Evolutionary conservation across 2,888 invertebrate species (phyloP), one percentile per base, ranked within the genome.

Genomic region (Drosophila vallismaia): DNA sequence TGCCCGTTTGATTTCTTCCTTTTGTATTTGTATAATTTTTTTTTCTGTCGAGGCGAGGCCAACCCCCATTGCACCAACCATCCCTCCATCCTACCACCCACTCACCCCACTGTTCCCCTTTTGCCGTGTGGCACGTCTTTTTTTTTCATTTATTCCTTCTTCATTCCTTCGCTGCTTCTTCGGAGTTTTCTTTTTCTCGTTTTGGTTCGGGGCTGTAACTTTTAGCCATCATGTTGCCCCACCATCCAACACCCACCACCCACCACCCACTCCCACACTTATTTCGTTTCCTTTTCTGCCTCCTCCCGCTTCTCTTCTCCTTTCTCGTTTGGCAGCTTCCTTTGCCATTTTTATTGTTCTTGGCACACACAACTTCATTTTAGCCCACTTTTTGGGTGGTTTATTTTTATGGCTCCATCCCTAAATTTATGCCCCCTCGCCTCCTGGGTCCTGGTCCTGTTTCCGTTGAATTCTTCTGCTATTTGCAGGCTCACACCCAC

Each of bases 371-470:
- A 80, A 77, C 85, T 83, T 88, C 88, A 83, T 88, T 77, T 75
- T 82, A 76, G 83, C 83, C 88, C 88, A 79, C 79, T 79, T 88
- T 68, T 82, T 79, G 88, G 88, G 82, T 82, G 88, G 86, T 87
- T 82, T 82, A 85, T 79, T 87, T 87, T 87, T 82, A 82, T 82
- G 79, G 86, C 88, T 85, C 82, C 80, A 86, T 86, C 71, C 49
- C 36, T 14, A n/a, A 45, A 9, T 29, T 8, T 6, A 46, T 9
- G 7, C 28, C 7, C 31, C 24, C 10, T 19, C 24, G 36, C 40
- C 40, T 33, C 28, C n/a, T 19, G 69, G 75, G 53, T 71, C 62
- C 73, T 14, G 14, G 14, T 1, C 1, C 79, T 59, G 68, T 75
- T 75, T 71, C 79, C 74, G 79, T 86, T 79, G 88, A 77, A 73